A percentile compares a stretch with the other conserved stretches of the same genome.
phyloP scores from a whole-genome alignment of 2,113 vertebrate genomes.

The Prietella phreatophila region DNA sequence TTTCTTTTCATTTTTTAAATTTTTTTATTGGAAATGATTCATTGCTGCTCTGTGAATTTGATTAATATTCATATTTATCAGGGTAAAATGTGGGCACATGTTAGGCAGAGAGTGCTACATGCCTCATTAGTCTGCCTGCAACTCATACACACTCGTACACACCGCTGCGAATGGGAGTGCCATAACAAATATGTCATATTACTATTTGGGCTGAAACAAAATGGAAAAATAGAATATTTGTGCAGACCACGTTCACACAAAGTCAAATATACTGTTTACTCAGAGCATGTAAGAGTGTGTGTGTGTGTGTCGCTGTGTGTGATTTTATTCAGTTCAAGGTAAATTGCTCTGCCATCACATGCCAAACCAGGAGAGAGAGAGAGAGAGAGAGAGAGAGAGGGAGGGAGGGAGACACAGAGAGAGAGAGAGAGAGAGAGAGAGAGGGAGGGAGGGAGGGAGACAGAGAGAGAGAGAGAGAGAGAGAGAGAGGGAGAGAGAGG shows the following conservation, averaged over 20 bases:
- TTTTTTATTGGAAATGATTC: neutral
- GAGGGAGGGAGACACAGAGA: conserved; percentile 40
- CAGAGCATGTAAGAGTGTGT: neutral
- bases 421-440: neutral
- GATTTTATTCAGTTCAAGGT: neutral
- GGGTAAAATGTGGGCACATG: conserved; percentile 46
- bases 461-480: neutral
- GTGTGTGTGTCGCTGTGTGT: neutral
- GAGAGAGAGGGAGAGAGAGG: conserved; percentile 3
- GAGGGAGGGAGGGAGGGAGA: conserved; percentile 27
- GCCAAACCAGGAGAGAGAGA: conserved; percentile 13
- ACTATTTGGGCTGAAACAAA: conserved; percentile 2
- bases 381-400: neutral
- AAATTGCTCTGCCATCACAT: conserved; percentile 1
- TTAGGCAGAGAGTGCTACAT: conserved; percentile 35
- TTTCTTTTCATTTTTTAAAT: neutral
- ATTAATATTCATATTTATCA: conserved; percentile 31
- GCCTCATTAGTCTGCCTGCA: conserved; percentile 54
- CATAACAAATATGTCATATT: conserved; percentile 46
- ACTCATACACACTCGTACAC: conserved; percentile 26
- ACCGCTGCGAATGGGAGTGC: conserved; percentile 26
- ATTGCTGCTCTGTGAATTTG: conserved; percentile 4
- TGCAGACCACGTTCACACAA: neutral
- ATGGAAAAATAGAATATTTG: neutral
- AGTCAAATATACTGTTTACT: neutral